Conservation (phyloP, 2,888 invertebrate genomes). For the Beris morrisii region DNA sequence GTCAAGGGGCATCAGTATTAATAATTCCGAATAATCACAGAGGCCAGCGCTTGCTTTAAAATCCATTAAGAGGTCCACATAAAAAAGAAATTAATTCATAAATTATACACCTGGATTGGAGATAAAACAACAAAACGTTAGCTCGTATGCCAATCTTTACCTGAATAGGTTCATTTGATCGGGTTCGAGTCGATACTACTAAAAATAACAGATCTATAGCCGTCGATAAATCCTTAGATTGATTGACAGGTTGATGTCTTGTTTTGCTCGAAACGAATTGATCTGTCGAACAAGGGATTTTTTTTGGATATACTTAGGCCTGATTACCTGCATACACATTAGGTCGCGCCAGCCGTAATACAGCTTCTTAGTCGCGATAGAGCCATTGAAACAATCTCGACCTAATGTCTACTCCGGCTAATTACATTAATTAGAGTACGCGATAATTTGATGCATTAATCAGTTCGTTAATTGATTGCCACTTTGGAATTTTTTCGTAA, state of each 20-base stretch:
- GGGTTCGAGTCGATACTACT: not conserved
- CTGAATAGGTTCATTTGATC: conserved; percentile 19
- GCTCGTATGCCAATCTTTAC: not conserved
- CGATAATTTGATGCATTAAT: conserved; percentile 35
- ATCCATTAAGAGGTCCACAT: conserved; percentile 21
- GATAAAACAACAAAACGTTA: conserved; percentile 22
- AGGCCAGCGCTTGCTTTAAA: conserved; percentile 18
- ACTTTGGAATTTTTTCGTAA: conserved; percentile 9
- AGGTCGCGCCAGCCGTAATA: too few relatives aligned
- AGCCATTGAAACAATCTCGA: conserved; percentile 21
- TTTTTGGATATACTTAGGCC: not conserved
- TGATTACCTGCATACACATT: too few relatives aligned
- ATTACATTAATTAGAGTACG: conserved; percentile 38
- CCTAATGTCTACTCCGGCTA: conserved; percentile 18
- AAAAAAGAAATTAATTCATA: conserved; percentile 31
- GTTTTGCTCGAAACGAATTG: conserved; percentile 30
- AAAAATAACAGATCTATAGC: conserved; percentile 2
- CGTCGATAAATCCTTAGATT: conserved; percentile 30
- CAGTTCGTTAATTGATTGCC: conserved; percentile 33
- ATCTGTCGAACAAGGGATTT: conserved; percentile 25
- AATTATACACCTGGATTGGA: conserved; percentile 33
- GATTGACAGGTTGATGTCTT: conserved; percentile 36
- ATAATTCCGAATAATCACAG: conserved; percentile 28
- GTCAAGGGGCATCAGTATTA: conserved; percentile 19
- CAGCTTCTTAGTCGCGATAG: not conserved